Percentiles rank a stretch among this genome's conserved stretches.
Evolutionary conservation across 2,113 vertebrate species (phyloP).

Genomic region (Haliaeetus leucogaster): DNA sequence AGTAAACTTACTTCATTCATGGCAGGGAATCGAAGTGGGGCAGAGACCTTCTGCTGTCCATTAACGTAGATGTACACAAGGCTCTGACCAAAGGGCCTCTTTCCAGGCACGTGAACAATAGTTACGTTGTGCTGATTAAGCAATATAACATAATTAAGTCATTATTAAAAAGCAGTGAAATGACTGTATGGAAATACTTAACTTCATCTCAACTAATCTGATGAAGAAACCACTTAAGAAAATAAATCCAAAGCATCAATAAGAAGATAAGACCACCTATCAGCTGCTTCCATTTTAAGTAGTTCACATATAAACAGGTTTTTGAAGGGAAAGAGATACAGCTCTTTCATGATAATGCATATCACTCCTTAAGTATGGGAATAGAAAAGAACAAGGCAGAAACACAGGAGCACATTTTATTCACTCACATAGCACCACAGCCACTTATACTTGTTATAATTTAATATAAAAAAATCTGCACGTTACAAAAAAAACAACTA

Average conservation of each 20-base stretch:
- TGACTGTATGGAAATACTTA: neutral
- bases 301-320: neutral
- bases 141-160: neutral
- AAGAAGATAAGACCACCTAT: neutral
- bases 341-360: neutral
- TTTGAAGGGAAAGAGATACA: neutral
- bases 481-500: neutral
- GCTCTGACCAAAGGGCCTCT: constrained; percentile 96
- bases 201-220: neutral
- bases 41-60: constrained; percentile 92
- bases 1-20: constrained; percentile 89
- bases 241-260: neutral
- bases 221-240: neutral
- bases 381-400: neutral
- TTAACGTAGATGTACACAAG: constrained; percentile 94
- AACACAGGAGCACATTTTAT: neutral
- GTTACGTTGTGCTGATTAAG: constrained; percentile 87
- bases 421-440: neutral
- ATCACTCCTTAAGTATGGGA: neutral
- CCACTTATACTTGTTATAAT: neutral
- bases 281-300: neutral
- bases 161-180: neutral
- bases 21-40: constrained; percentile 89
- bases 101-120: constrained; percentile 92
- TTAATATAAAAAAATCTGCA: neutral